phyloP scores from a whole-genome alignment of 2,888 invertebrate genomes.

The Rhogogaster chlorosoma region DNA sequence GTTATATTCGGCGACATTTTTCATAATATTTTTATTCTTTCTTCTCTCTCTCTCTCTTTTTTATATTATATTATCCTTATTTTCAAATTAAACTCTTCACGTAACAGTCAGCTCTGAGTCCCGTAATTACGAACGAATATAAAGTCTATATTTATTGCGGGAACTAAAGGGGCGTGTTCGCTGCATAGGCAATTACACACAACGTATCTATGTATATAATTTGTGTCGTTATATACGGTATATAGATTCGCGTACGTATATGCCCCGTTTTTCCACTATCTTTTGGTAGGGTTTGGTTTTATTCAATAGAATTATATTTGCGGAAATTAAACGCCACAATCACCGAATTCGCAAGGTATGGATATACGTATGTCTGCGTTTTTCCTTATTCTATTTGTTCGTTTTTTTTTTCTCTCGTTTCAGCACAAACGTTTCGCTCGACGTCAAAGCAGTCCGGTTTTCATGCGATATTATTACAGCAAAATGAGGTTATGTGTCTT shows the following conservation, averaged over 20 bases:
- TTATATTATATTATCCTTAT: not conserved
- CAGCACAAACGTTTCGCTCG: not conserved
- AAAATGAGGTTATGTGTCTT: constrained; percentile 45
- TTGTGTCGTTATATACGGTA: not conserved
- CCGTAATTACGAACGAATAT: constrained; percentile 35
- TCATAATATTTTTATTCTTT: constrained; percentile 21
- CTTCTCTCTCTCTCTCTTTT: not conserved
- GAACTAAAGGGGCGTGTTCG: constrained; percentile 49
- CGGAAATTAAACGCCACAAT: not conserved
- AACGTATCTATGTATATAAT: constrained; percentile 27
- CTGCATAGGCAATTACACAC: constrained; percentile 35
- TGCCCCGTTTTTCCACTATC: not conserved
- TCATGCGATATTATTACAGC: constrained; percentile 25
- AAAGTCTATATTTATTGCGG: constrained; percentile 46
- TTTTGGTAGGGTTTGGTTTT: not conserved
- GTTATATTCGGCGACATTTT: constrained; percentile 24
- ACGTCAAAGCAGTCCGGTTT: constrained; percentile 35
- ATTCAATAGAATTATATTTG: not conserved
- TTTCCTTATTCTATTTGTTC: not conserved
- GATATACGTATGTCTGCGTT: not conserved
- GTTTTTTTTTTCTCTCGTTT: not conserved
- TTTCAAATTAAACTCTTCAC: not conserved
- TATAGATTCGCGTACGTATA: not conserved
- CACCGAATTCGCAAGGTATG: not conserved
- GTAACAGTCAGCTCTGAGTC: not conserved